Base-by-base conservation (phyloP, 2,888 invertebrate species). In the Scotopteryx bipunctaria region DNA sequence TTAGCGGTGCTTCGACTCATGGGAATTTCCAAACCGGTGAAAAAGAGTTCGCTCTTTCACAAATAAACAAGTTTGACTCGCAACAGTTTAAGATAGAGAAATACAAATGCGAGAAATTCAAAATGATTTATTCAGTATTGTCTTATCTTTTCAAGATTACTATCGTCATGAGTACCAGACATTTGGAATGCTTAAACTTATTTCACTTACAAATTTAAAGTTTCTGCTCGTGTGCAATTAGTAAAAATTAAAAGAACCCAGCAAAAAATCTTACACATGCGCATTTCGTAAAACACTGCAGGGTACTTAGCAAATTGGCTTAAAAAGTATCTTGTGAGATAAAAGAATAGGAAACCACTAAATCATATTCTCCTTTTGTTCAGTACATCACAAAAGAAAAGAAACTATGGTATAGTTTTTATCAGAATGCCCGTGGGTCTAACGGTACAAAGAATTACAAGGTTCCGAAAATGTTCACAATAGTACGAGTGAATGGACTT, bases 341-440 rank as follows among this genome's bases (percentile, higher is more conserved):
- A 36, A 70, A 69, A 73, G 68, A 76, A 79, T 70, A 72, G 69
- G 64, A 75, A 69, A 72, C 66, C 77, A 79, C 71, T 86, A 86
- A 86, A 86, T 86, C 87, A 87, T 84, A 81, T 82, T 83, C 64
- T 67, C 48, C 71, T 73, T 79, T 86, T 87, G 84, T 84, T 72
- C 63, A 56, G 64, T 62, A 67, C 68, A 67, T 73, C 71, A 84
- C 82, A 83, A 85, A 84, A 75, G 76, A 75, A 78, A 73, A 70
- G 74, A 77, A 78, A 77, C 78, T 78, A 76, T 52, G 48, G 80
- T 67, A 78, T 72, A 78, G 76, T 83, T 84, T 83, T 84, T 82
- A 77, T 80, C 71, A 75, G 66, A 63, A 65, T 69, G 72, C 71
- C 75, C 83, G 78, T 76, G 79, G 73, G 71, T 64, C 73, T 86